A percentile compares a stretch with the other conserved stretches of the same genome.
These are phyloP conservation scores for Heliconius ismenius DNA, from an alignment of 2,888 invertebrate genomes.

Conservation along the genomic window DNA sequence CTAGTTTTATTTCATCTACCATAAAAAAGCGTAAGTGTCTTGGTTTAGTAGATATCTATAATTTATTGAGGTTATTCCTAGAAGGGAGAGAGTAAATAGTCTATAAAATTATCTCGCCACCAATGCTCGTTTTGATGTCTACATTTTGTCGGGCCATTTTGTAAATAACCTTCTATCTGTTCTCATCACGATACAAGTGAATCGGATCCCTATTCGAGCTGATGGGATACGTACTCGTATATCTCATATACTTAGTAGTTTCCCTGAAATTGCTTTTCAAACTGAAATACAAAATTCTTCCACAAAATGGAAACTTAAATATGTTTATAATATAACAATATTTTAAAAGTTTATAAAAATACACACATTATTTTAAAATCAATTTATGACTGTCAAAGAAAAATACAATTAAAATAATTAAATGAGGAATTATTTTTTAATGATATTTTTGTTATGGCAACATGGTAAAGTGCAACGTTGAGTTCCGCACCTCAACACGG, in stretches of 20 bases:
- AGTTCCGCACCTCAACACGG: too few species aligned
- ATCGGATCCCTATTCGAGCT: not conserved
- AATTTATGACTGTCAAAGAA: not conserved
- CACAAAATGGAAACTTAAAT: not conserved
- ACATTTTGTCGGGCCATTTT: conserved; percentile 9
- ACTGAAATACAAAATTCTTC: not conserved
- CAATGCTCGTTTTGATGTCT: conserved; percentile 1
- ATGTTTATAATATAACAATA: not conserved
- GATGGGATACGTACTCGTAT: not conserved
- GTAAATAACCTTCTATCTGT: conserved; percentile 11
- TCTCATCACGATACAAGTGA: conserved; percentile 13
- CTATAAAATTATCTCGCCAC: not conserved
- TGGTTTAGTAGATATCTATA: not conserved
- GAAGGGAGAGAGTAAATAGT: not conserved
- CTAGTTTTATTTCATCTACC: too few species aligned
- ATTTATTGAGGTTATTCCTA: not conserved
- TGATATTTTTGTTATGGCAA: too few species aligned
- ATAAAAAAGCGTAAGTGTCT: not conserved
- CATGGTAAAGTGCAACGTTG: too few species aligned
- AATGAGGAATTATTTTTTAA: too few species aligned
- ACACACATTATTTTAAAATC: not conserved
- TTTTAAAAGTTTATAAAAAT: too few species aligned
- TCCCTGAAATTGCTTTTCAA: not conserved
- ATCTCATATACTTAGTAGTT: conserved; percentile 9
- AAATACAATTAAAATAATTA: not conserved